A percentile compares a stretch with the other conserved stretches of the same genome.
Evolutionary conservation across 2,113 vertebrate genomes (phyloP).

Genomic region (Bubo bubo): DNA sequence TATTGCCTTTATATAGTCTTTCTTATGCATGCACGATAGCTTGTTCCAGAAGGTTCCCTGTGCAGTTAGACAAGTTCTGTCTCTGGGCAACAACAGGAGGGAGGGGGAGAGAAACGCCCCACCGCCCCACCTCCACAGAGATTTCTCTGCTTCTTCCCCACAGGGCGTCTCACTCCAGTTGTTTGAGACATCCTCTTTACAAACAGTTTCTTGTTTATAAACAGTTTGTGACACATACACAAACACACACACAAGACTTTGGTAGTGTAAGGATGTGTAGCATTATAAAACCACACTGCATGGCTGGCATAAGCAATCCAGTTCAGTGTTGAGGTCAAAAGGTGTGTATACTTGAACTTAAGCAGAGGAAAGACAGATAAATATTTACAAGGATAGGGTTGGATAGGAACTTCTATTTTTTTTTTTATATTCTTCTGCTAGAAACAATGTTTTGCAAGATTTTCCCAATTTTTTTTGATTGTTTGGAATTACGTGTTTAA

Average conservation of each 20-base stretch:
- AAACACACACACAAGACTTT: not conserved
- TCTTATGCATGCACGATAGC: no score
- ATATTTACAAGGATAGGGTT: not conserved
- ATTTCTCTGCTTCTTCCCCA: no score
- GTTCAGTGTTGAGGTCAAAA: not conserved
- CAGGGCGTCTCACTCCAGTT: no score
- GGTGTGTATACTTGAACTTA: not conserved
- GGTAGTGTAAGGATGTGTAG: not conserved
- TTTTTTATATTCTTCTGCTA: not conserved
- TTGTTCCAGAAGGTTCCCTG: no score
- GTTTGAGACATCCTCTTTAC: no score
- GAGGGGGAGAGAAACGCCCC: no score
- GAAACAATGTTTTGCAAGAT: not conserved
- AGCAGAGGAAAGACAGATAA: not conserved
- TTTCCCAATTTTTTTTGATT: not conserved
- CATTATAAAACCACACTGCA: not conserved
- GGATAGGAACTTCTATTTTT: not conserved
- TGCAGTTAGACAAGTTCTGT: no score
- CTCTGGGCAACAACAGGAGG: no score
- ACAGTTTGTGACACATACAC: not conserved
- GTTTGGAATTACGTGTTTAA: not conserved
- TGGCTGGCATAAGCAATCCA: not conserved
- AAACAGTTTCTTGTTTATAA: no score
- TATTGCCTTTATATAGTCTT: no score
- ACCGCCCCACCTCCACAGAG: no score